A percentile compares a stretch with the other conserved stretches of the same genome.
phyloP scores from a whole-genome alignment of 2,797 vertebrate species.

The Pangasius sanitwongsei region DNA sequence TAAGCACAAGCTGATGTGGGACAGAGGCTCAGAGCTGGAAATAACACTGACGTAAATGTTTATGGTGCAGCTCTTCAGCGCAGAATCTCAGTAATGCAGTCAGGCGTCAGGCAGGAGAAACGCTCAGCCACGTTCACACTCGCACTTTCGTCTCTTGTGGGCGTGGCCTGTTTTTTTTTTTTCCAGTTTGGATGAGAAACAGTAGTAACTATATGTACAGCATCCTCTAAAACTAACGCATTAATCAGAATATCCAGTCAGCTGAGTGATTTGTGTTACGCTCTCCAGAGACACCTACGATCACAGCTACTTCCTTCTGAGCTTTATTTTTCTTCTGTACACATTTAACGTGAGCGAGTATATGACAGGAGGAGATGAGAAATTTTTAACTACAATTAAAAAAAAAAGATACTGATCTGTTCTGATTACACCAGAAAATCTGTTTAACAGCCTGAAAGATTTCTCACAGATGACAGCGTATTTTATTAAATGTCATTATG shows the following conservation, averaged over 20 bases:
- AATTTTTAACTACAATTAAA: background rate
- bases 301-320: too few relatives aligned
- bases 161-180: background rate
- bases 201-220: background rate
- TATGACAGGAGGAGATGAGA: too few relatives aligned
- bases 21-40: background rate
- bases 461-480: too few relatives aligned
- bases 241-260: background rate
- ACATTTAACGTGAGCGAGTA: too few relatives aligned
- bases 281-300: background rate
- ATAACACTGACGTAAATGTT: background rate
- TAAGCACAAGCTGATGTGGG: background rate
- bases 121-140: background rate
- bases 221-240: background rate
- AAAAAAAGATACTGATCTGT: too few relatives aligned
- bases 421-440: too few relatives aligned
- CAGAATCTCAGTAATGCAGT: background rate
- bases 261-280: background rate
- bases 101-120: background rate
- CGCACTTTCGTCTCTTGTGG: background rate
- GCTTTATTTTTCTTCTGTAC: too few relatives aligned
- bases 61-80: background rate
- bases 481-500: background rate
- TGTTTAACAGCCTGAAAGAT: too few relatives aligned
- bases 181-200: background rate